These are phyloP conservation scores for Hippoglossus hippoglossus DNA, from an alignment of 2,797 vertebrate species.

Conservation along the genomic window DNA sequence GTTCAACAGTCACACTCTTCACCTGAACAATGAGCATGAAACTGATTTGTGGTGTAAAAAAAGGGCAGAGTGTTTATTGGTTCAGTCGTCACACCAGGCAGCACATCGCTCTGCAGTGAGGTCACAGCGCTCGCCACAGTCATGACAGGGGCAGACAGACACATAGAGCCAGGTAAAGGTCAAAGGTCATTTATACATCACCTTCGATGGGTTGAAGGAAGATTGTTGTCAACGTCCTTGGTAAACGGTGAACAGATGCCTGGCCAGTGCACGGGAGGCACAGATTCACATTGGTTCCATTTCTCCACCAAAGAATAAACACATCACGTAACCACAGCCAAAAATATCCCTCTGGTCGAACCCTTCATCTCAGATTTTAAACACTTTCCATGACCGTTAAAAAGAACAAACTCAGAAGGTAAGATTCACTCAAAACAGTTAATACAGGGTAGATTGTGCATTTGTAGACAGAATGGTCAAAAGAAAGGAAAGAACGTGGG, in stretches of 20 bases:
- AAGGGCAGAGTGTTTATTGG: slow-evolving; percentile 84
- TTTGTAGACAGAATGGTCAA: slow-evolving; percentile 52
- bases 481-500: slow-evolving; percentile 44
- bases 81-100: slow-evolving; percentile 75
- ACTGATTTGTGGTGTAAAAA: slow-evolving; percentile 77
- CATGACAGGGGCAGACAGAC: slow-evolving; percentile 52
- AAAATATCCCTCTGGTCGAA: slow-evolving; percentile 38
- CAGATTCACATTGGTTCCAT: slow-evolving; percentile 48
- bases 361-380: slow-evolving; percentile 45
- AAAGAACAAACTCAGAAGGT: slow-evolving; percentile 40
- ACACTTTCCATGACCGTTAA: slow-evolving; percentile 33
- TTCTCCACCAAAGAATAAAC: slow-evolving; percentile 30
- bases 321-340: slow-evolving; percentile 7
- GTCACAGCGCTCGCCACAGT: slow-evolving; percentile 88
- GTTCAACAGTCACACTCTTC: neutral
- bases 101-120: slow-evolving; percentile 85
- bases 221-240: slow-evolving; percentile 35
- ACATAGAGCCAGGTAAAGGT: slow-evolving; percentile 47
- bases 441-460: slow-evolving; percentile 64
- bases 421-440: slow-evolving; percentile 50
- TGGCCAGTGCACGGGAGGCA: slow-evolving; percentile 23
- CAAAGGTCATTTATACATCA: slow-evolving; percentile 49
- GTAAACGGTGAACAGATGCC: slow-evolving; percentile 65
- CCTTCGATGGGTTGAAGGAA: slow-evolving; percentile 28
- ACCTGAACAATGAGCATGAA: slow-evolving; percentile 45